Base-by-base conservation (phyloP, 2,113 vertebrate genomes). In the Stegastes partitus region DNA sequence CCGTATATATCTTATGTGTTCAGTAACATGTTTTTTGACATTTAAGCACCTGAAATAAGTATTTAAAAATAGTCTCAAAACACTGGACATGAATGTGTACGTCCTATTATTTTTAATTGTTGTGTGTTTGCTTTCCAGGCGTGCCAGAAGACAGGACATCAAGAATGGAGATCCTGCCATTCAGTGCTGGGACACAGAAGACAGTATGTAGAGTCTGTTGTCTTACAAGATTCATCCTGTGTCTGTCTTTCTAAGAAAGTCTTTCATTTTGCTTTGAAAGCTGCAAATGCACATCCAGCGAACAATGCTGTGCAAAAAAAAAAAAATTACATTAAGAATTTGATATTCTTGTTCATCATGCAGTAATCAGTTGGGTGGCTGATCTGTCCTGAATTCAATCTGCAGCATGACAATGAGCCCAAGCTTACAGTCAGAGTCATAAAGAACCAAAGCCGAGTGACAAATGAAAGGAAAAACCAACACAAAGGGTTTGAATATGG, bases 131-230 rank as follows among this genome's bases (percentile, higher is more conserved):
- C 56, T 21, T 39, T 45, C 5, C 81, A 99, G 98, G 86, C 93
- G 98, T 92, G 96, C 98, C 74, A 96, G 98, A 89, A 96, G 98
- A 81, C 98, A 99, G 80, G 98, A 99, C 79, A 96, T 99, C 55
- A 99, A 97, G 85, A 96, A 99, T 1, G 98, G 98, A 49, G 97
- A 99, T 87, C 98, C 98, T 0, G 93, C 97, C 50, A 96, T 95
- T 65, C 98, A 99, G 53, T 99, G 98, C 83, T 99, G 98, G 98
- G 98, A 99, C 83, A 85, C 96, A 54, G 97, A 97, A 74, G 98
- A 98, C 61, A 95, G 98, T 99, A 93, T 91, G 96, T 96, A 47
- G 2, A 50, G 11, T 69, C 58, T 25, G 4, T 26, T 28, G 18
- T 34, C 2, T 39, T 21, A 77, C 11, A 21, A 47, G 19, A 3